A percentile compares a stretch with the other conserved stretches of the same genome.
phyloP scores from a whole-genome alignment of 2,888 invertebrate genomes.

The Ecliptopera silaceata region DNA sequence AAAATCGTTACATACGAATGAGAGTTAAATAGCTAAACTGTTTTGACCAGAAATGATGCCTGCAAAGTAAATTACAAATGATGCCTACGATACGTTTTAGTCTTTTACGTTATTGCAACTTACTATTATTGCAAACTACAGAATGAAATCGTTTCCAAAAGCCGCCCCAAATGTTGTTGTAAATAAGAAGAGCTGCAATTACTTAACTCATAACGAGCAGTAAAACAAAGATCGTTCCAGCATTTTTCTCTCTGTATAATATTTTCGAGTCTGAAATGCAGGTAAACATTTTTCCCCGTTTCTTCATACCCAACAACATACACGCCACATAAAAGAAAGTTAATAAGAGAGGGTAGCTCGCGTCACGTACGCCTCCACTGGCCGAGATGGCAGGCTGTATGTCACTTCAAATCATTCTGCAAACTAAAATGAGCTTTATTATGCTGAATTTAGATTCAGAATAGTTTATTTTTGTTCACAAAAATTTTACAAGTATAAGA shows the following conservation, averaged over 20 bases:
- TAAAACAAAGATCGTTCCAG: constrained; percentile 3
- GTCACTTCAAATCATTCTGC: constrained; percentile 3
- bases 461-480: neutral
- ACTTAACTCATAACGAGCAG: constrained; percentile 5
- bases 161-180: neutral
- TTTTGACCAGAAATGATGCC: no score
- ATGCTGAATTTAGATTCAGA: neutral
- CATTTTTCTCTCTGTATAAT: constrained; percentile 11
- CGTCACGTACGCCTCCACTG: constrained; percentile 30
- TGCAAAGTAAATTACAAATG: no score
- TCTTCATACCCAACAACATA: constrained; percentile 12
- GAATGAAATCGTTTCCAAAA: neutral
- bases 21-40: no score
- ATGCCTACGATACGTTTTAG: no score
- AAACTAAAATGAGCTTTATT: constrained; percentile 1
- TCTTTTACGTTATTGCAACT: neutral
- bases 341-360: constrained; percentile 31
- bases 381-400: constrained; percentile 13
- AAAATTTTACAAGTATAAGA: no score
- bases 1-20: no score
- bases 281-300: constrained; percentile 23
- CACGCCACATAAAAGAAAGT: constrained; percentile 31
- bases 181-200: constrained; percentile 3
- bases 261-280: constrained; percentile 22
- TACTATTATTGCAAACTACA: neutral